These are phyloP conservation scores for Mormyrus iriodes DNA, from an alignment of 2,113 vertebrate genomes.

Conservation along the genomic window DNA sequence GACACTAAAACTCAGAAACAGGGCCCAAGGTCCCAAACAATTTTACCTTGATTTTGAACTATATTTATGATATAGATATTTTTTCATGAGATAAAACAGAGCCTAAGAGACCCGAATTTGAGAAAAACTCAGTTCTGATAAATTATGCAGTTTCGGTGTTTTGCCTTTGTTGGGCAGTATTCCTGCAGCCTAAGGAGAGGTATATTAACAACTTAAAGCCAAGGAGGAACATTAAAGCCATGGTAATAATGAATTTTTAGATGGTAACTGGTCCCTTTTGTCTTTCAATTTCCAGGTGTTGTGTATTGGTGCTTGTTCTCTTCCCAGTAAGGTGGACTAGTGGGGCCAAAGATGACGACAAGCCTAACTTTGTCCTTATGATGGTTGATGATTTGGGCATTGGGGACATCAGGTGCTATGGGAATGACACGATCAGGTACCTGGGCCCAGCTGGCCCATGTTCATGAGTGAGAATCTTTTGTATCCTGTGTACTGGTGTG, in stretches of 20 bases:
- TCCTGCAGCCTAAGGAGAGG: neutral
- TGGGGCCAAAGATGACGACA: conserved; percentile 29
- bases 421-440: conserved; percentile 75
- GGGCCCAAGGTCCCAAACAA: neutral
- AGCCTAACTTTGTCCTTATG: conserved; percentile 73
- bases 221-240: neutral
- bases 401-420: conserved; percentile 77
- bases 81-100: neutral
- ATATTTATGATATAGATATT: neutral
- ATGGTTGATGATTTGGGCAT: conserved; percentile 79
- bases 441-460: too few relatives aligned
- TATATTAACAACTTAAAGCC: neutral
- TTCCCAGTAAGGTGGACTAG: conserved; percentile 9
- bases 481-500: conserved; percentile 43
- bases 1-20: neutral
- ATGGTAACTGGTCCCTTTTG: neutral
- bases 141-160: neutral
- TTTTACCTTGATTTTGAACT: neutral
- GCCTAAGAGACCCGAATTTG: neutral
- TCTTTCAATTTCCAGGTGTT: neutral
- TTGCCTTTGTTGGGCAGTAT: neutral
- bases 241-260: neutral
- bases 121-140: neutral
- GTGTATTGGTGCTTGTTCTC: neutral
- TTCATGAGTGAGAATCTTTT: neutral